Base-by-base conservation (phyloP, 1,140 invertebrate genomes). In the Cydia amplana region DNA sequence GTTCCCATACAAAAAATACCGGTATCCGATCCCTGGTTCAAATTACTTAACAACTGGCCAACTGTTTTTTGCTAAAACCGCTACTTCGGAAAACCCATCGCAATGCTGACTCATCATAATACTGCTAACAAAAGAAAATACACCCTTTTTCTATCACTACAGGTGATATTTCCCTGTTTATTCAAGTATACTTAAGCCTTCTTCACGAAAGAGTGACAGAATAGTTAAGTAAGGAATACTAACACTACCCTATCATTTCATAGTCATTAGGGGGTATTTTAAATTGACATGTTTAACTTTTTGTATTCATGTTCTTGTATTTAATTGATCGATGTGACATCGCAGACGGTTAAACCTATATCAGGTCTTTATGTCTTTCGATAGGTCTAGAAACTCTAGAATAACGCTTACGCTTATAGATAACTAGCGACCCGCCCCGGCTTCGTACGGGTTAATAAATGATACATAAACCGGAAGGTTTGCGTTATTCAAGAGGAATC, bases 21-120 rank as follows among this genome's bases (percentile, higher is more conserved):
- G n/a, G n/a, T n/a, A n/a, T n/a, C n/a, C n/a, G n/a, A n/a, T n/a
- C n/a, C n/a, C n/a, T n/a, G n/a, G 43, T 46, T 46, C 43, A 51
- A n/a, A 51, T 51, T 18, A 51, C n/a, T 51, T 46, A 46, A 46
- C 49, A 51, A 51, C 16, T 6, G 7, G n/a, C 16, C 49, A 51
- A 51, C 49, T 5, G 49, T 51, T 51, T 46, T 18, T 51, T 51
- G 49, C 49, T 18, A 18, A 18, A 18, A 51, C n/a, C 49, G 49
- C 49, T 51, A 51, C 49, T 18, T 51, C 49, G 49, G 49, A 51
- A 51, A 51, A 51, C n/a, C 49, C 49, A 16, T 14, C 1, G 46
- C 49, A 10, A 51, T n/a, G 49, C 49, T 18, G 49, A 51, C 49
- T 51, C 49, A 51, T 51, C 49, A 51, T 51, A 51, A n/a, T n/a